Base-by-base conservation (phyloP, 2,113 vertebrate genomes). In the Cricetomys ansorgei region DNA sequence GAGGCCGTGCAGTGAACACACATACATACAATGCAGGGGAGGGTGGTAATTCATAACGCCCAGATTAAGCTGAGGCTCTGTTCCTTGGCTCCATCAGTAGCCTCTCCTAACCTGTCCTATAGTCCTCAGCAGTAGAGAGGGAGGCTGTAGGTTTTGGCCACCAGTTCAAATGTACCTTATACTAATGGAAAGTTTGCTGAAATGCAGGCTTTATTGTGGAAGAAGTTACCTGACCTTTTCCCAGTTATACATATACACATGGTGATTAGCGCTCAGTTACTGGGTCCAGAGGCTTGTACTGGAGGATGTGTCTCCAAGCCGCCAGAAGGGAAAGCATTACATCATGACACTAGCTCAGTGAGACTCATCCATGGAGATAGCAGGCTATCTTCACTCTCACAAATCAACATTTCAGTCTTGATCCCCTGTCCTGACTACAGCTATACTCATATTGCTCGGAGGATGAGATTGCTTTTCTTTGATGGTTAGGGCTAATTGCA, bases 401-500 rank as follows among this genome's bases (percentile, higher is more conserved):
- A 77, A 45, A 80, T 76, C 57, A 75, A 19, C 43, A 16, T 88
- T 88, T 87, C 81, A 94, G 40, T 21, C 37, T 31, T 89, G 81
- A 16, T 57, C 40, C 31, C 21, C 69, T 37, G 75, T 53, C 75
- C 76, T 48, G 62, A 45, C 29, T 40, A 2, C 10, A 25, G 23
- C 57, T 93, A 62, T 55, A 34, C 19, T 8, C 65, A 1, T 10
- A 0, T 3, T 25, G 23, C 70, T 57, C 31, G 87, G 80, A 73
- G 37, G 27, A 64, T 34, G 43, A 73, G 31, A 43, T 84, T 81
- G 27, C 31, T 96, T 72, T 76, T 29, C 79, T 67, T 85, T 91
- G 88, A 96, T 93, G 89, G 85, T 72, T 45, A 64, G 59, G 37
- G 55, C 45, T 96, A 81, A 96, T 87, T 91, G 65, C 59, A 75